Evolutionary conservation across 2,797 vertebrate genomes (phyloP).

Genomic region (Macropus fuliginosus): DNA sequence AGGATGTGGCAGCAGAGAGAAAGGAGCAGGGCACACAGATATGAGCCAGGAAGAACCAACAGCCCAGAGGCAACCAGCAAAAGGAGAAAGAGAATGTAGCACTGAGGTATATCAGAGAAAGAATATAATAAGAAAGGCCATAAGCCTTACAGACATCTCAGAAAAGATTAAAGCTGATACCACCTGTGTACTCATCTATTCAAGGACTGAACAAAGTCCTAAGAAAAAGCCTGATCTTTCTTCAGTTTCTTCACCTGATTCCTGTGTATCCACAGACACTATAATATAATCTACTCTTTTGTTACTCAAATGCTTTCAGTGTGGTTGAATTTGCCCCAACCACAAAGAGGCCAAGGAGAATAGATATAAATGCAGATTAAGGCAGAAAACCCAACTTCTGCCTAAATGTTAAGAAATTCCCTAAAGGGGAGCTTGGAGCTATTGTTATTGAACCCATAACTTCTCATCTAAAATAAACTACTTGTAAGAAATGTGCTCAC

Average conservation of each 20-base stretch:
- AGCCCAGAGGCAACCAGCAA: not conserved
- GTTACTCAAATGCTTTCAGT: too few species aligned
- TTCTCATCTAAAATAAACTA: not conserved
- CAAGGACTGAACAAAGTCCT: not conserved
- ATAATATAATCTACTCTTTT: too few species aligned
- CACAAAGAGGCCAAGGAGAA: too few species aligned
- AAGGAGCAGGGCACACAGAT: not conserved
- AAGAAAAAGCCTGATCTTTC: not conserved
- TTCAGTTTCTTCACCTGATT: not conserved
- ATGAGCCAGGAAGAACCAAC: not conserved
- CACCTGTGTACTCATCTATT: not conserved
- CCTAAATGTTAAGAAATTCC: not conserved
- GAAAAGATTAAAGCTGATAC: not conserved
- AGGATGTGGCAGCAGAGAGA: not conserved
- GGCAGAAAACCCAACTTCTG: too few species aligned
- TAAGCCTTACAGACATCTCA: too few species aligned
- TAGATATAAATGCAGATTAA: too few species aligned
- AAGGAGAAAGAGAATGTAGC: not conserved
- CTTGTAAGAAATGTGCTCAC: not conserved
- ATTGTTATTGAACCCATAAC: not conserved
- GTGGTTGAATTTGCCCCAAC: too few species aligned
- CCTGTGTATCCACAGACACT: too few species aligned
- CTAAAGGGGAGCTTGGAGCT: not conserved
- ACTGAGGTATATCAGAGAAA: not conserved
- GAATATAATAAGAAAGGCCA: not conserved